phyloP scores from a whole-genome alignment of 2,888 invertebrate species.

The Rhynchonema sp. region DNA sequence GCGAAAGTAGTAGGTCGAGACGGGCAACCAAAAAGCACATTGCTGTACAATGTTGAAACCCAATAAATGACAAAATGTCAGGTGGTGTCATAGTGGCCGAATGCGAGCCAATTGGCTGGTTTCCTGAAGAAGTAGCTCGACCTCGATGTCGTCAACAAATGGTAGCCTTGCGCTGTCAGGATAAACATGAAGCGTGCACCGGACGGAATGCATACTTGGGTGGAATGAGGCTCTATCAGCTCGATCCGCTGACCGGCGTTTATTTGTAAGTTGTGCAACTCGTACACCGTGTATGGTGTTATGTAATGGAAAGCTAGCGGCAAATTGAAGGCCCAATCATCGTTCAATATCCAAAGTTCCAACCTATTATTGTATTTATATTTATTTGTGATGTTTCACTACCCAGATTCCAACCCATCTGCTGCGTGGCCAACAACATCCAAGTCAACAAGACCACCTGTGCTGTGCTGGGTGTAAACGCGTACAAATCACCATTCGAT shows the following conservation, averaged over 20 bases:
- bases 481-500: constrained; percentile 1
- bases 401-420: not conserved
- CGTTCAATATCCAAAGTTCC: not conserved
- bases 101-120: not conserved
- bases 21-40: no score
- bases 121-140: not conserved
- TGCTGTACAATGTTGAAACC: no score
- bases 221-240: not conserved
- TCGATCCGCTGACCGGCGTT: not conserved
- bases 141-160: no score
- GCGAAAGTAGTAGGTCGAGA: no score
- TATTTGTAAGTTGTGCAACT: not conserved
- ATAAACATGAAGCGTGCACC: not conserved
- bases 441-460: not conserved
- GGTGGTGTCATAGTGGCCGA: not conserved
- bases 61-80: no score
- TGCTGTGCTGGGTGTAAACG: not conserved
- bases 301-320: no score
- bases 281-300: no score
- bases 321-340: no score
- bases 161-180: not conserved
- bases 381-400: not conserved
- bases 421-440: not conserved
- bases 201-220: not conserved
- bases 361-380: not conserved